phyloP scores from a whole-genome alignment of 2,888 invertebrate species.

The Protula sp. region DNA sequence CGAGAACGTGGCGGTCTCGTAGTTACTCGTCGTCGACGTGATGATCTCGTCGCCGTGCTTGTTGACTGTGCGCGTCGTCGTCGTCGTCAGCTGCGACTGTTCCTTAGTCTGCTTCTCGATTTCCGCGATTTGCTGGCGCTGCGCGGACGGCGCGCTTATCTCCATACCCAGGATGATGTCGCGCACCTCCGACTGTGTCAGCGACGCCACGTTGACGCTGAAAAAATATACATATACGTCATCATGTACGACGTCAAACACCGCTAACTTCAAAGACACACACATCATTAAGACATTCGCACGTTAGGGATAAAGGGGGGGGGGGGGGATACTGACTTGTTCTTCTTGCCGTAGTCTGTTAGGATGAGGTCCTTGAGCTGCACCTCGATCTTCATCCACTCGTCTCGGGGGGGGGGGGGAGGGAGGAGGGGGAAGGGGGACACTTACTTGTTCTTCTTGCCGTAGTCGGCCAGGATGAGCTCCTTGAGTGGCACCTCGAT shows the following conservation, averaged over 20 bases:
- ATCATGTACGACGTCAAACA: too few species aligned
- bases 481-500: constrained; percentile 96
- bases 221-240: constrained; percentile 14
- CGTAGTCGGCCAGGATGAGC: constrained; percentile 96
- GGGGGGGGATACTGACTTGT: constrained; percentile 82
- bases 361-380: constrained; percentile 96
- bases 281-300: too few species aligned
- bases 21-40: constrained; percentile 96
- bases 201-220: constrained; percentile 93
- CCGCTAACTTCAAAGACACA: too few species aligned
- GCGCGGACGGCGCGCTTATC: constrained; percentile 97
- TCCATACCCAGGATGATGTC: constrained; percentile 99
- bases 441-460: constrained; percentile 96
- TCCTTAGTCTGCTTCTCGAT: constrained; percentile 99
- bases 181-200: constrained; percentile 98
- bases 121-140: constrained; percentile 98
- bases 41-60: constrained; percentile 99
- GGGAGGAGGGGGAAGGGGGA: constrained; percentile 99
- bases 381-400: constrained; percentile 98
- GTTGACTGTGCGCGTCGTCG: constrained; percentile 96
- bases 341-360: constrained; percentile 99
- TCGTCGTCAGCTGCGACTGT: constrained; percentile 91
- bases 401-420: constrained; percentile 95
- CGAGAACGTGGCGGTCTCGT: constrained; percentile 94
- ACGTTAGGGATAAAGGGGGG: too few species aligned